These are phyloP conservation scores for Embidobia sp. DNA, from an alignment of 2,888 invertebrate genomes.

Conservation along the genomic window DNA sequence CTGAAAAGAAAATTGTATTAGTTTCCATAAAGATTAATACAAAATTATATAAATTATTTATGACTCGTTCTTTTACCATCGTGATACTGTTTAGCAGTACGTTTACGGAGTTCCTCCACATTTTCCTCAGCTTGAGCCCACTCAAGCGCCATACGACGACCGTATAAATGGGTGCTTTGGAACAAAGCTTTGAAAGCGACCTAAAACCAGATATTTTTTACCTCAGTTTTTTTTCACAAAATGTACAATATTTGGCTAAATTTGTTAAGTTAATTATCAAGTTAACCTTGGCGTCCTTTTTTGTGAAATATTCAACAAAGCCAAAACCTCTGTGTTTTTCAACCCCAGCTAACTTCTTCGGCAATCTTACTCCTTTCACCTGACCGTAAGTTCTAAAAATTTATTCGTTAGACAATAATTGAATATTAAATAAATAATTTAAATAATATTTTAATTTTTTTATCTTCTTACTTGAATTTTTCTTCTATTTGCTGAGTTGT, in stretches of 20 bases:
- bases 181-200: slow-evolving; percentile 95
- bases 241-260: not conserved
- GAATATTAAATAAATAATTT: no score
- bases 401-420: no score
- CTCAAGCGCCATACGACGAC: slow-evolving; percentile 95
- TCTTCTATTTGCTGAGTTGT: slow-evolving; percentile 90
- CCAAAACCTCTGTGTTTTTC: slow-evolving; percentile 97
- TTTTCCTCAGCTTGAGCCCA: slow-evolving; percentile 94
- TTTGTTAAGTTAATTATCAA: not conserved
- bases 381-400: slow-evolving; percentile 96
- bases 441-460: no score
- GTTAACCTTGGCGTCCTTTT: slow-evolving; percentile 96
- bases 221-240: no score
- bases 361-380: slow-evolving; percentile 93
- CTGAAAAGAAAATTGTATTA: no score
- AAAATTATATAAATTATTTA: no score
- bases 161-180: slow-evolving; percentile 98
- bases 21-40: no score
- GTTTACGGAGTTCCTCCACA: slow-evolving; percentile 90
- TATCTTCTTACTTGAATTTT: slow-evolving; percentile 94
- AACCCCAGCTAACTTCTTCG: slow-evolving; percentile 91
- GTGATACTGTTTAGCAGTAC: slow-evolving; percentile 89
- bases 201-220: no score
- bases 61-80: slow-evolving; percentile 71
- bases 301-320: slow-evolving; percentile 95